Base-by-base conservation (phyloP, 1,140 invertebrate genomes). In the Diabrotica undecimpunctata region DNA sequence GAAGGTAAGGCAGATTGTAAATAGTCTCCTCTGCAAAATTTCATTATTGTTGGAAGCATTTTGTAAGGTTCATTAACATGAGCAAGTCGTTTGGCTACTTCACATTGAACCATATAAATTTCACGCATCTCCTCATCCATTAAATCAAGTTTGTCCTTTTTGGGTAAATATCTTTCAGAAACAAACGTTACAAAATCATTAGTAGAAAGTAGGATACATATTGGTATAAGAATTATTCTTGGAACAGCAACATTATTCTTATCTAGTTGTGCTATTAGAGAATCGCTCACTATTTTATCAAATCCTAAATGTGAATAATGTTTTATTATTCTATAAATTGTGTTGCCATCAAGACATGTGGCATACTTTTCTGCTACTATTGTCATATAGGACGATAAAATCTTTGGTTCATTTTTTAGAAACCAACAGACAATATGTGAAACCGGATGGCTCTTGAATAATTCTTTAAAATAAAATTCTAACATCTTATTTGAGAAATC, bases 1-100 rank as follows among this genome's bases (percentile, higher is more conserved):
- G 66, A 55, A 6, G 14, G 56, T 11, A 63, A 11, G 55, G 66
- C 37, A n/a, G 57, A 63, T 46, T 67, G 56, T 39, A 67, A 54
- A 14, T 63, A 67, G 10, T 67, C 66, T 6, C 66, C 66, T 11
- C 53, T 35, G 36, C 61, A 67, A 52, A 54, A 67, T 38, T 59
- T 60, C 14, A 63, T 54, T n/a, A 67, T 12, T 11, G 59, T 39
- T 10, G 59, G 54, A 12, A 67, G n/a, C 10, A 54, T 41, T 57
- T 54, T 56, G 12, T 53, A 46, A 35, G 46, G 61, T 25, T 59
- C 59, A 13, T 54, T 7, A n/a, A 60, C 58, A 8, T 35, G 41
- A 9, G 37, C 8, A 38, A 60, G 5, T 13, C 14, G 7, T 13
- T 60, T 60, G 41, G 41, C 38, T 10, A 60, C 37, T 13, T 57